Base-by-base conservation (phyloP, 2,797 vertebrate genomes). In the Peromyscus melanophrys region DNA sequence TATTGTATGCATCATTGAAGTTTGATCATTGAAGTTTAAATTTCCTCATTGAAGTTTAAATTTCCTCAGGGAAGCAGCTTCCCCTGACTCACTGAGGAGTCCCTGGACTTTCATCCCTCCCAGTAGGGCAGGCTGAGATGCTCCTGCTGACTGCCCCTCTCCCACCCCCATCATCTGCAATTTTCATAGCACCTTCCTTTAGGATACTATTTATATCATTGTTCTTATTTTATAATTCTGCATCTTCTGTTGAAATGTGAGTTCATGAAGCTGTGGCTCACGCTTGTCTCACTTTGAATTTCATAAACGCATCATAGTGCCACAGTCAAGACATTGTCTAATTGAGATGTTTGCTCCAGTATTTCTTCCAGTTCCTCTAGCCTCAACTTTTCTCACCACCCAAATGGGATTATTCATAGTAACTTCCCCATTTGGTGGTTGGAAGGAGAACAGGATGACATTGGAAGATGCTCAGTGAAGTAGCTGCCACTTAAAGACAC, bases 181-280 rank as follows among this genome's bases (percentile, higher is more conserved):
- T 43, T 52, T 88, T 46, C 78, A 83, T 12, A 78, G 40, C 4
- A 77, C 12, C 29, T 55, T 78, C 67, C 73, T 73, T 90, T 77
- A 77, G 71, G 75, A 69, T 75, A 55, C 46, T 17, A n/a, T 81
- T 84, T 95, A 46, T 25, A 76, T 82, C n/a, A 43, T 25, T 76
- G 29, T 37, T 7, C 23, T 69, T 67, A 43, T 63, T 87, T 87
- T 83, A 34, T 0, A 40, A 4, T 87, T 84, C 57, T 88, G 2
- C 43, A n/a, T 88, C 61, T 29, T 95, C 40, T 29, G 80, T 9
- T 81, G 19, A 78, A 67, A 49, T 12, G 6, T 69, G 71, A 92
- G 40, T 12, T 91, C 75, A 3, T 34, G 37, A 95, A 31, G 59
- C 40, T 31, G 69, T 7, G 6, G 29, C 65, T 34, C 19, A 6